Percentiles rank a stretch among this genome's conserved stretches.
These are phyloP conservation scores for Habrosyne pyritoides DNA, from an alignment of 2,888 invertebrate species.

Conservation along the genomic window DNA sequence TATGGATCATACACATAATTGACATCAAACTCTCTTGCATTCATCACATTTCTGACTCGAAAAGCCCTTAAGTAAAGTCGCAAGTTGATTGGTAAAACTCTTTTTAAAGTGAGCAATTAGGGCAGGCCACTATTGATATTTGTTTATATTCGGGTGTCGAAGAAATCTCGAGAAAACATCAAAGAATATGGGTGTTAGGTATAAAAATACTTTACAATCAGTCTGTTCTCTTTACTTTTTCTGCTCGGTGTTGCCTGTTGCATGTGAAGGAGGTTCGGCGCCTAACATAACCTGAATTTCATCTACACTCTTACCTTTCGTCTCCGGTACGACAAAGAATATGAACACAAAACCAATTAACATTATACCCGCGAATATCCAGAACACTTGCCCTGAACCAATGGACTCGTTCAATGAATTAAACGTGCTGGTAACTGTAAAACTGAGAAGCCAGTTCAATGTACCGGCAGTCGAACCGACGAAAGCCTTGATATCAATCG, in stretches of 20 bases:
- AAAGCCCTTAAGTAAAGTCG: too few species aligned
- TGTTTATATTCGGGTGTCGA: too few species aligned
- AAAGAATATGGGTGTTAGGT: background rate
- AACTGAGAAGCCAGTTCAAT: constrained; percentile 92
- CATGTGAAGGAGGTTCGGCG: constrained; percentile 50
- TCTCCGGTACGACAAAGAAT: constrained; percentile 86
- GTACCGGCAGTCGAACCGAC: constrained; percentile 91
- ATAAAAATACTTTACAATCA: constrained; percentile 59
- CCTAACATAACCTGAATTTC: constrained; percentile 84
- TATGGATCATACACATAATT: too few species aligned
- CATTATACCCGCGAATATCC: constrained; percentile 88
- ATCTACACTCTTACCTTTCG: constrained; percentile 87
- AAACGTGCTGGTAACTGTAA: constrained; percentile 91
- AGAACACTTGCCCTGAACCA: constrained; percentile 87
- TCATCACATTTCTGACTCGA: too few species aligned
- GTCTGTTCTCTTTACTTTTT: constrained; percentile 66
- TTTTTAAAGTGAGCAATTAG: too few species aligned
- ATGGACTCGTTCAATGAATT: constrained; percentile 80
- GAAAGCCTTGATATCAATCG: constrained; percentile 90
- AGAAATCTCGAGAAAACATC: too few species aligned
- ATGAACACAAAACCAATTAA: constrained; percentile 87
- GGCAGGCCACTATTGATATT: too few species aligned
- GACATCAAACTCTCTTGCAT: too few species aligned
- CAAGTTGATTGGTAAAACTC: too few species aligned
- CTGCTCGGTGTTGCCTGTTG: constrained; percentile 43